Evolutionary conservation across 2,113 vertebrate genomes (phyloP).

Genomic region (Pelusios castaneus): DNA sequence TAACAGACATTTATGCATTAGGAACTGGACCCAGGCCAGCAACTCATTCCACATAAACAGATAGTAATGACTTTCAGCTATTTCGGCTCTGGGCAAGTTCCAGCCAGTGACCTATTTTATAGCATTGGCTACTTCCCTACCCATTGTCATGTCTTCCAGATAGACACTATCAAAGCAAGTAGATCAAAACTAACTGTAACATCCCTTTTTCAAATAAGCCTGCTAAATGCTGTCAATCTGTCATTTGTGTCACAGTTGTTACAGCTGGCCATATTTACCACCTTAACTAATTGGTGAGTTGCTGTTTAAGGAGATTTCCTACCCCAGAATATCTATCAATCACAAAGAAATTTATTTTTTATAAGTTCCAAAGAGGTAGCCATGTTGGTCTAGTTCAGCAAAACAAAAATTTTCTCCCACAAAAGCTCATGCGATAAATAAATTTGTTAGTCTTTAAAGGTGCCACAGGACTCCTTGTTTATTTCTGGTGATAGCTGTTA

Average conservation of each 20-base stretch:
- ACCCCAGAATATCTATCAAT: background rate
- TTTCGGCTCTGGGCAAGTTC: slow-evolving; percentile 52
- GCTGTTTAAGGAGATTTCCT: slow-evolving; percentile 8
- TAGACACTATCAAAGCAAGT: fast-evolving
- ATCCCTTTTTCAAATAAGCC: background rate
- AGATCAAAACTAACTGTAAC: background rate
- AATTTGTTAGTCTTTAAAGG: no score
- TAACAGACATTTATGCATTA: background rate
- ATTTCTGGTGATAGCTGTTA: background rate
- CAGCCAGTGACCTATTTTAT: slow-evolving; percentile 54
- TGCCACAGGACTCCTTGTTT: no score
- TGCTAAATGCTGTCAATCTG: fast-evolving
- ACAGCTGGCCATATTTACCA: background rate
- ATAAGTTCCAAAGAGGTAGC: no score
- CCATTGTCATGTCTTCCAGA: background rate
- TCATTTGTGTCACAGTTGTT: background rate
- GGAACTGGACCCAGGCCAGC: background rate
- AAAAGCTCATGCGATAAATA: no score
- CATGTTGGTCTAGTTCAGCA: no score
- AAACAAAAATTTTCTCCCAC: no score
- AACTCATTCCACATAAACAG: slow-evolving; percentile 51
- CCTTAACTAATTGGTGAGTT: background rate
- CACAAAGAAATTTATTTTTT: background rate
- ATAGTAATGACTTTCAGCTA: slow-evolving; percentile 60
- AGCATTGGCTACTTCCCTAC: background rate